phyloP scores from a whole-genome alignment of 2,797 vertebrate species.

The Pelochelys cantorii region DNA sequence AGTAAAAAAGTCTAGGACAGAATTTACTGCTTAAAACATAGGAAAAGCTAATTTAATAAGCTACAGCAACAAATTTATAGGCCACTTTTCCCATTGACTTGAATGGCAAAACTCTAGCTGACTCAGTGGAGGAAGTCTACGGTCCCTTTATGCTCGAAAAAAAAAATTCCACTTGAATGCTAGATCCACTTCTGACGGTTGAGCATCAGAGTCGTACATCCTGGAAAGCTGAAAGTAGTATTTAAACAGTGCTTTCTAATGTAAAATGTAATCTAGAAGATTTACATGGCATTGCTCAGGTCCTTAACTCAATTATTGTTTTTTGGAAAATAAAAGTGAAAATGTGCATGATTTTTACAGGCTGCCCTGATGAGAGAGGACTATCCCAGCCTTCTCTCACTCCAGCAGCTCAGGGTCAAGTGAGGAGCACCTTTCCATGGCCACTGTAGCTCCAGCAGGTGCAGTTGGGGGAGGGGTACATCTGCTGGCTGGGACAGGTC shows the following conservation, averaged over 20 bases:
- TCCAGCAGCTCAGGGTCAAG: no score
- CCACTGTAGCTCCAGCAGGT: no score
- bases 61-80: neutral
- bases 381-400: no score
- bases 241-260: neutral
- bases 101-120: neutral
- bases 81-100: neutral
- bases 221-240: neutral
- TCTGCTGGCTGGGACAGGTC: no score
- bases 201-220: neutral
- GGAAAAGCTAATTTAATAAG: neutral
- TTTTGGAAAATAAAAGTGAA: no score
- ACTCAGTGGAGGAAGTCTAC: neutral
- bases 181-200: neutral
- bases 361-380: no score
- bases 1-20: neutral
- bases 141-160: neutral
- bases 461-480: no score
- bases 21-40: neutral
- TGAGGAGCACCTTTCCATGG: no score
- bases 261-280: neutral
- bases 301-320: no score
- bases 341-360: no score
- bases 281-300: no score
- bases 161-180: neutral